Base-by-base conservation (phyloP, 2,888 invertebrate species). In the Papilio protenor region DNA sequence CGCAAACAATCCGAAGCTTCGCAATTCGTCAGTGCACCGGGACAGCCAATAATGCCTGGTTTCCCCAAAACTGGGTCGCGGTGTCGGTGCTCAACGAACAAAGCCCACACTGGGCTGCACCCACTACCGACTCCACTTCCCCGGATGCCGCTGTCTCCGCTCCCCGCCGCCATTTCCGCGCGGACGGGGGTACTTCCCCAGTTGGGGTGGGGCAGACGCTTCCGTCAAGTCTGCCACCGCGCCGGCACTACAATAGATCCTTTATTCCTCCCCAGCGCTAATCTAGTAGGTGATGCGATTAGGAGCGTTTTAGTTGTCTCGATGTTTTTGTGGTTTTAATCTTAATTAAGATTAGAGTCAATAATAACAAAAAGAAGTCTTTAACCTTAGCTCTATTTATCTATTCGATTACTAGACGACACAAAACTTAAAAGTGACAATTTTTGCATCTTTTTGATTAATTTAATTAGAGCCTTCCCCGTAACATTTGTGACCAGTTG, bases 131-230 rank as follows among this genome's bases (percentile, higher is more conserved):
- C 85, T 88, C 89, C 90, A 90, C 92, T 91, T 91, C 87, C 80
- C 91, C 92, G 93, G 93, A 93, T 86, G 89, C 87, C 87, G 87
- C 90, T 91, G 94, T 93, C 93, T 93, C 93, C 91, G 92, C 87
- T 89, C 89, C 87, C 89, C 90, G 90, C 94, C 92, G 88, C 92
- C 89, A 90, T 89, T 91, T 93, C 93, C 93, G 89, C 81, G 84
- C 83, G 83, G 81, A 79, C 82, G 81, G 83, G 82, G 81, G 80
- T 64, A 52, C 57, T 52, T 49, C 71, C 47, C 52, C 49, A 33
- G 71, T 49, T 84, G 83, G 81, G 80, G 82, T 81, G 83, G 82
- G 81, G 81, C 81, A 82, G 78, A 83, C 84, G 81, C 83, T 81
- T 83, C 80, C 83, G 84, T 86, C 85, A 85, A 87, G 85, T 83